phyloP scores from a whole-genome alignment of 2,113 vertebrate species.

The Corydoras maculifer region DNA sequence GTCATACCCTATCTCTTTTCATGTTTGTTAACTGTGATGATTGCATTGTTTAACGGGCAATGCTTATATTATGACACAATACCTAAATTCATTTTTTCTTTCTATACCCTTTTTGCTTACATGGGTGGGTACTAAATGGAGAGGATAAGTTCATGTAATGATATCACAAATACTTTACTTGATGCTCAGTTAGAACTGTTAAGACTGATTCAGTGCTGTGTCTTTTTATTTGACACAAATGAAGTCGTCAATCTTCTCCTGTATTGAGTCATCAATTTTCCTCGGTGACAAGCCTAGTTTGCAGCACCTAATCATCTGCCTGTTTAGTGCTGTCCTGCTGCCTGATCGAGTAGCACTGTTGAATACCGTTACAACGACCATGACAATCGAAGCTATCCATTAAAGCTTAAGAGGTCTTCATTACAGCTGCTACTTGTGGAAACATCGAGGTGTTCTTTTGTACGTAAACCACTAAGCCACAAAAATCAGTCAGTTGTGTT shows the following conservation, averaged over 20 bases:
- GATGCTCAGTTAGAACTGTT: constrained; percentile 96
- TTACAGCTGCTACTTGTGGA: constrained; percentile 82
- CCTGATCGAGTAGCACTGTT: constrained; percentile 95
- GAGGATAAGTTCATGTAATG: constrained; percentile 96
- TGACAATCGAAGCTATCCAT: constrained; percentile 87
- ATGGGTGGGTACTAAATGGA: constrained; percentile 95
- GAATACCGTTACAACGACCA: constrained; percentile 85
- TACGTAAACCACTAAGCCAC: constrained; percentile 80
- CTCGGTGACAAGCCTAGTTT: constrained; percentile 92
- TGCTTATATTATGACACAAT: constrained; percentile 53
- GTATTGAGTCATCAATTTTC: constrained; percentile 98
- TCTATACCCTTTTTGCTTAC: constrained; percentile 38
- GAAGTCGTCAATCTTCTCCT: constrained; percentile 91
- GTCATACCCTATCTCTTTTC: constrained; percentile 62
- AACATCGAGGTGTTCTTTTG: constrained; percentile 83
- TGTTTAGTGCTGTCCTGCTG: constrained; percentile 83
- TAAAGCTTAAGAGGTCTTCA: constrained; percentile 86
- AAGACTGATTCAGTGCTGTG: constrained; percentile 90
- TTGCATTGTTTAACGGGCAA: constrained; percentile 51
- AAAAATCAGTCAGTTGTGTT: constrained; percentile 84
- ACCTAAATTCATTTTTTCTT: constrained; percentile 3
- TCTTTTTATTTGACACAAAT: constrained; percentile 94
- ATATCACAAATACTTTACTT: constrained; percentile 96
- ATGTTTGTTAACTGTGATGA: constrained; percentile 65
- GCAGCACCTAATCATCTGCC: constrained; percentile 97